phyloP scores from a whole-genome alignment of 2,797 vertebrate species.

The Acanthiza pusilla region DNA sequence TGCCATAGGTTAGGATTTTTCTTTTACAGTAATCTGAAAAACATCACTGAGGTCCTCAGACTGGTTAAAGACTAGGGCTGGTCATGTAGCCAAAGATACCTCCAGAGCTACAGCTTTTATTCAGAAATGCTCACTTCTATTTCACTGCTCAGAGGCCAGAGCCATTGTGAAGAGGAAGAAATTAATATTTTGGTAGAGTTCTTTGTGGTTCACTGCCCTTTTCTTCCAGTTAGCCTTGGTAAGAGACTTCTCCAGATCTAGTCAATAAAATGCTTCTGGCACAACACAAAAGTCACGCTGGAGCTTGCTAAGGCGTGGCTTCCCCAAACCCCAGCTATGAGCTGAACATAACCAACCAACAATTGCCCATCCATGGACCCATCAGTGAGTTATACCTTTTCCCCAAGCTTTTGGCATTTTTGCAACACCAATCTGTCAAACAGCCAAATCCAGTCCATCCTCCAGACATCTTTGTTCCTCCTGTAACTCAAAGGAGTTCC shows the following conservation, averaged over 20 bases:
- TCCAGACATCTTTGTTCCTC: not conserved
- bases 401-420: not conserved
- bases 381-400: not conserved
- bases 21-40: not conserved
- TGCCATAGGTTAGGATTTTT: not conserved
- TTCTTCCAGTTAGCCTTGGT: not conserved
- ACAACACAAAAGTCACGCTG: not conserved
- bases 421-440: not conserved
- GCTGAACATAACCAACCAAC: not conserved
- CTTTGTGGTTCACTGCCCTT: not conserved
- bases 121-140: not conserved
- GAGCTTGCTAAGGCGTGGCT: not conserved
- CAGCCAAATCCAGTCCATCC: not conserved
- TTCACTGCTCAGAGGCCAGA: not conserved
- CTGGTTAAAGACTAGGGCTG: not conserved
- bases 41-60: not conserved
- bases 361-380: not conserved
- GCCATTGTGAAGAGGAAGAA: not conserved
- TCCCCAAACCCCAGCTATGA: not conserved
- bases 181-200: not conserved
- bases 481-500: not conserved
- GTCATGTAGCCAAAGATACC: not conserved
- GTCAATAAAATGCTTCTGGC: not conserved
- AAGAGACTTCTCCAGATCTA: not conserved
- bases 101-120: not conserved